phyloP scores from a whole-genome alignment of 2,113 vertebrate species.

The Ctenomys sociabilis region DNA sequence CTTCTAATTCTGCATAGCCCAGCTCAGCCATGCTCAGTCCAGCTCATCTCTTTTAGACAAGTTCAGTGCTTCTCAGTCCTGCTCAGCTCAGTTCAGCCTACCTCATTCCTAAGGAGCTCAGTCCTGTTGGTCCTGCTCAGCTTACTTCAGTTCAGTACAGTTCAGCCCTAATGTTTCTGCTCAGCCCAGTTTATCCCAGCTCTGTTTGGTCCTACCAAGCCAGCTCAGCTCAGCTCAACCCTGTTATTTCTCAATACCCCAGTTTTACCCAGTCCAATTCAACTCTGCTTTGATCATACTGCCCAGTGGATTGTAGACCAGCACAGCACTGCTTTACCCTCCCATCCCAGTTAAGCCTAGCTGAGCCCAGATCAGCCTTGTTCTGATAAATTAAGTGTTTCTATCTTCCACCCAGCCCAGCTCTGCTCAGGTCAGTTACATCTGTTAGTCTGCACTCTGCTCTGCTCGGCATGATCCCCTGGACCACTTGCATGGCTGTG shows the following conservation, averaged over 20 bases:
- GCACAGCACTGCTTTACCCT: too few relatives aligned
- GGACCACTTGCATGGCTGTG: too few relatives aligned
- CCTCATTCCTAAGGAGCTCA: too few relatives aligned
- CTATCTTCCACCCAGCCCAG: rapidly evolving
- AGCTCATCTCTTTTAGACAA: background rate
- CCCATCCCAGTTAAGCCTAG: rapidly evolving
- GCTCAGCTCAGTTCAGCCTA: background rate
- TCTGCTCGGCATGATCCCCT: background rate
- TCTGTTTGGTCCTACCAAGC: too few relatives aligned
- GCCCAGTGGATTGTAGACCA: background rate
- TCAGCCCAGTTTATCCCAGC: background rate
- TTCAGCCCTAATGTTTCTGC: background rate
- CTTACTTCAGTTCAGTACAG: rapidly evolving
- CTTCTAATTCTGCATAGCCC: background rate
- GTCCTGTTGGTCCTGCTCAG: background rate
- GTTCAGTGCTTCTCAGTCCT: too few relatives aligned
- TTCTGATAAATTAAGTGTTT: rapidly evolving
- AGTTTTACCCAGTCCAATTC: too few relatives aligned
- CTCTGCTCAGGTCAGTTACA: background rate
- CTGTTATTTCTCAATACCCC: too few relatives aligned
- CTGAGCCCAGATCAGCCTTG: background rate
- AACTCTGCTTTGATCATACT: too few relatives aligned
- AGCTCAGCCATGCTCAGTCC: background rate
- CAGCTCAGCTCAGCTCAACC: rapidly evolving
- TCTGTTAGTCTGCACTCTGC: background rate